Conservation (phyloP, 2,888 invertebrate species). For the Diarsia rubi region DNA sequence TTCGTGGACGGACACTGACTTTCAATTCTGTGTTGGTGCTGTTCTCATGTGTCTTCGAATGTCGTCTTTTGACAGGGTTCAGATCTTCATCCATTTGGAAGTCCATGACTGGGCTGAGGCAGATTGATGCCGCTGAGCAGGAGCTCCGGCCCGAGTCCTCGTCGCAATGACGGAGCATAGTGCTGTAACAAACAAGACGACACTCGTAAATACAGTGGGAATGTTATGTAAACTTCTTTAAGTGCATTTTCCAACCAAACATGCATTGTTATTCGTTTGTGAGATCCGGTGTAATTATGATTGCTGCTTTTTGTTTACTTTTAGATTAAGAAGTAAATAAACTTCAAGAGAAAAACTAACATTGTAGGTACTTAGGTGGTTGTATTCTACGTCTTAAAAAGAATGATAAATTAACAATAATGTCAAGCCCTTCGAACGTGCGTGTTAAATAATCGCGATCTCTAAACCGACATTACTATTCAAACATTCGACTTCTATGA, state of each 20-base stretch:
- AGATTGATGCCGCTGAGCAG: slow-evolving; percentile 86
- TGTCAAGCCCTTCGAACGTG: slow-evolving; percentile 6
- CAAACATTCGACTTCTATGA: slow-evolving; percentile 57
- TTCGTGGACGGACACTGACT: slow-evolving; percentile 84
- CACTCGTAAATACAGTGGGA: slow-evolving; percentile 30
- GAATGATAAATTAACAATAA: neutral
- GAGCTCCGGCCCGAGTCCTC: slow-evolving; percentile 89
- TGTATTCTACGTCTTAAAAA: neutral
- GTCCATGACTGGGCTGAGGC: slow-evolving; percentile 82
- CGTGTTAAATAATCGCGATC: slow-evolving; percentile 57
- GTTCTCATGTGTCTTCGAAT: slow-evolving; percentile 80
- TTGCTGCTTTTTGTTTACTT: slow-evolving; percentile 17
- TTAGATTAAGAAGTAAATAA: neutral
- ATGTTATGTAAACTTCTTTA: slow-evolving; percentile 29
- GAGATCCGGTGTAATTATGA: slow-evolving; percentile 13
- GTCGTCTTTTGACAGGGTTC: slow-evolving; percentile 68
- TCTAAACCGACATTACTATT: slow-evolving; percentile 69
- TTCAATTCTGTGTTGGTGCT: slow-evolving; percentile 89
- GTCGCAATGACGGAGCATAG: slow-evolving; percentile 84
- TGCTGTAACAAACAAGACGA: slow-evolving; percentile 75
- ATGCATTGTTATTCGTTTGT: slow-evolving; percentile 15
- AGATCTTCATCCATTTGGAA: slow-evolving; percentile 69
- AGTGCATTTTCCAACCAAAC: slow-evolving; percentile 18
- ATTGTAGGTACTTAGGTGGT: too few species aligned
- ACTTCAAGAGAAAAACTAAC: too few species aligned